Percentiles rank a stretch among this genome's conserved stretches.
phyloP scores from a whole-genome alignment of 2,888 invertebrate species.

The Tryphoninae sp. region DNA sequence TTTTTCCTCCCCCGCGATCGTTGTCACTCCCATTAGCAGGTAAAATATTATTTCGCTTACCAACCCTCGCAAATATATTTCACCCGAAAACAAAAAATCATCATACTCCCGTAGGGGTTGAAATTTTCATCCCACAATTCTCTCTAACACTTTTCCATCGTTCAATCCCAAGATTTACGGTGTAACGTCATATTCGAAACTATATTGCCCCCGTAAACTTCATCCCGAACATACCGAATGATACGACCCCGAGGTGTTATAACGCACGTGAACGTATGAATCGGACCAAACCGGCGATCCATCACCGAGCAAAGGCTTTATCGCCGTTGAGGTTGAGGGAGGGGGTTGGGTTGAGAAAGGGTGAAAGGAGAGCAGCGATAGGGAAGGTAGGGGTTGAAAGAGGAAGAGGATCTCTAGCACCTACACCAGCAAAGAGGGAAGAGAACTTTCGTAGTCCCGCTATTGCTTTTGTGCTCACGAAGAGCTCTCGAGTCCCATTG shows the following conservation, averaged over 20 bases:
- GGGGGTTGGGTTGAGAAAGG: too few species aligned
- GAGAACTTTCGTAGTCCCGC: slow-evolving; percentile 43
- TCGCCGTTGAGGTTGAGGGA: slow-evolving; percentile 42
- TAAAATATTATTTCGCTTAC: too few species aligned
- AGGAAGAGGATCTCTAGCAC: slow-evolving; percentile 7
- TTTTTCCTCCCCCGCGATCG: not conserved
- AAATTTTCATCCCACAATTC: not conserved
- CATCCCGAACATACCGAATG: not conserved
- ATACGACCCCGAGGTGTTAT: not conserved
- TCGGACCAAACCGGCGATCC: slow-evolving; percentile 34
- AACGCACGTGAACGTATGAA: not conserved
- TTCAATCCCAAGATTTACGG: not conserved
- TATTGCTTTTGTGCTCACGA: slow-evolving; percentile 18
- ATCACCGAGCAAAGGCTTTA: slow-evolving; percentile 54
- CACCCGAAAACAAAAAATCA: too few species aligned
- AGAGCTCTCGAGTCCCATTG: slow-evolving; percentile 43
- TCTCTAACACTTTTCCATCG: not conserved
- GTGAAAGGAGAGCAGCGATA: too few species aligned
- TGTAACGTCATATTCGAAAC: not conserved
- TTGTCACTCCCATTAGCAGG: too few species aligned
- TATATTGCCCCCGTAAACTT: not conserved
- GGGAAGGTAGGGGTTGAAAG: too few species aligned
- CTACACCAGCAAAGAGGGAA: slow-evolving; percentile 17
- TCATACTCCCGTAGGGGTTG: too few species aligned
- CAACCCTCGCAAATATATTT: too few species aligned